phyloP scores from a whole-genome alignment of 2,888 invertebrate species.

The Ferdinandea cuprea region DNA sequence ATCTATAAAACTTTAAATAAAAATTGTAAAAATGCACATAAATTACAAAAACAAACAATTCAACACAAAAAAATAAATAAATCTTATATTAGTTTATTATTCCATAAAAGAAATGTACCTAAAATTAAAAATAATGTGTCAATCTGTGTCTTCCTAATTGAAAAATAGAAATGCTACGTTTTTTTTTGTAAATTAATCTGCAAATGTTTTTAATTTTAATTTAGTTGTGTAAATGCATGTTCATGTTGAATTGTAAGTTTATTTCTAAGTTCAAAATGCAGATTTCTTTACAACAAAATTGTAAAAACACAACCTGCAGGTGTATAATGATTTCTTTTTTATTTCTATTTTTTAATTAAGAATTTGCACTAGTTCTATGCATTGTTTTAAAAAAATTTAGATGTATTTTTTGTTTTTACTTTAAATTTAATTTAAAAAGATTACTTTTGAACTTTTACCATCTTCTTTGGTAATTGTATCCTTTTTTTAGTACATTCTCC shows the following conservation, averaged over 20 bases:
- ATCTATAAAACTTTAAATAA: background rate
- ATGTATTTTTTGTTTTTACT: background rate
- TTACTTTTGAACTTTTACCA: background rate
- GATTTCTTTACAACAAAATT: conserved; percentile 41
- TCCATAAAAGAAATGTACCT: background rate
- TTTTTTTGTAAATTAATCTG: conserved; percentile 47
- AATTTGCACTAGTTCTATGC: background rate
- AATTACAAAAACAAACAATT: background rate
- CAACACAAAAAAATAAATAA: background rate
- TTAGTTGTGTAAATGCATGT: conserved; percentile 33
- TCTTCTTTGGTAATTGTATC: background rate
- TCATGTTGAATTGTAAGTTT: conserved; percentile 42
- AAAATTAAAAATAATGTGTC: conserved; percentile 4
- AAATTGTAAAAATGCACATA: background rate
- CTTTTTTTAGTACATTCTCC: background rate
- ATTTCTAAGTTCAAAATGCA: conserved; percentile 25
- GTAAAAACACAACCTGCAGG: conserved; percentile 27
- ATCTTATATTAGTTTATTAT: background rate
- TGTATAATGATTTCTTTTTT: conserved; percentile 2
- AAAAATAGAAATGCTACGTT: conserved; percentile 11
- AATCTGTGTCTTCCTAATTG: conserved; percentile 20
- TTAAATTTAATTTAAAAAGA: background rate
- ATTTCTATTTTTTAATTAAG: conserved; percentile 43
- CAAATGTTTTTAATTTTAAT: conserved; percentile 23
- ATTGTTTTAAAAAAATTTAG: conserved; percentile 15